phyloP scores from a whole-genome alignment of 2,888 invertebrate genomes.

The Euzetes globulus region DNA sequence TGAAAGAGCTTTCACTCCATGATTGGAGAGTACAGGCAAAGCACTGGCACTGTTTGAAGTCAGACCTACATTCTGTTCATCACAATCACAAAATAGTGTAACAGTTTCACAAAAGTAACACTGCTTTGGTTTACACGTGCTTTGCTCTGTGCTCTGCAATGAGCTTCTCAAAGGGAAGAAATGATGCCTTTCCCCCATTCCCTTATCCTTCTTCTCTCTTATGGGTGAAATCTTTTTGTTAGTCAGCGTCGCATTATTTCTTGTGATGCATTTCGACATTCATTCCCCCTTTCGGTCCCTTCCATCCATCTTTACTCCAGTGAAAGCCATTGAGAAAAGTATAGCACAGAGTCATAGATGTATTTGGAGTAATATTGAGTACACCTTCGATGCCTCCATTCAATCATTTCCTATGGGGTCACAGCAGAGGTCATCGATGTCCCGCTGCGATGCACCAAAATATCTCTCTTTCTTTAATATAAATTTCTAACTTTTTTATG shows the following conservation, averaged over 20 bases:
- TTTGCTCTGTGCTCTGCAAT: background rate
- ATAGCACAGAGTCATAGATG: slow-evolving; percentile 23
- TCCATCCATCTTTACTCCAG: slow-evolving; percentile 17
- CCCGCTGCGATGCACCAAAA: slow-evolving; percentile 22
- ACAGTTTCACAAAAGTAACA: slow-evolving; percentile 18
- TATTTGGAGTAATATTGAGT: background rate
- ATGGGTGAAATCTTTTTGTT: slow-evolving; percentile 30
- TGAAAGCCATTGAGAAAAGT: slow-evolving; percentile 16
- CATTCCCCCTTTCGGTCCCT: slow-evolving; percentile 24
- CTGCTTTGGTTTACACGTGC: slow-evolving; percentile 21
- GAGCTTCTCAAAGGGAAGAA: background rate
- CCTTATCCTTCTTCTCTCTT: slow-evolving; percentile 25
- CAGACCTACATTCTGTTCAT: slow-evolving; percentile 13
- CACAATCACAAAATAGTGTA: background rate
- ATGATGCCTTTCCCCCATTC: slow-evolving; percentile 9
- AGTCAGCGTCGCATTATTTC: background rate
- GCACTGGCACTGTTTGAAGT: background rate
- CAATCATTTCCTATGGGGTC: slow-evolving; percentile 29
- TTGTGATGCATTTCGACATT: slow-evolving; percentile 25
- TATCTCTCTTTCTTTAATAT: slow-evolving; percentile 18
- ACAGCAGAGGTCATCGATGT: slow-evolving; percentile 24
- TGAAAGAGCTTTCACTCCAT: slow-evolving; percentile 10
- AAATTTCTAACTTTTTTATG: slow-evolving; percentile 28
- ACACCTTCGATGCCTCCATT: slow-evolving; percentile 26
- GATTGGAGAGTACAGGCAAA: background rate